Conservation (phyloP, 2,888 invertebrate species). For the Neoitamus cyanurus region DNA sequence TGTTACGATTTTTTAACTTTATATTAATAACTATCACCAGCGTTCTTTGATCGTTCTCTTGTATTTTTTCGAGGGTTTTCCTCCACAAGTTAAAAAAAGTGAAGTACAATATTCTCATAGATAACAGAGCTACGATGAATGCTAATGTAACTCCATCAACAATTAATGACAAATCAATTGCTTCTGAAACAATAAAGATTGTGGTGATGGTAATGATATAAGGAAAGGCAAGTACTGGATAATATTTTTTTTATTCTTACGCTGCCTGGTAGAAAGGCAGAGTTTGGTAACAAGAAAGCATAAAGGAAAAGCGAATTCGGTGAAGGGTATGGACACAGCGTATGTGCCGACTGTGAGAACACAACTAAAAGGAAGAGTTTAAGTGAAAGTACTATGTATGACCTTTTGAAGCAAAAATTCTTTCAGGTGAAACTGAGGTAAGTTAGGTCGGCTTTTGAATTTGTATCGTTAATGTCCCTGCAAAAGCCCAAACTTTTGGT, state of each 20-base stretch:
- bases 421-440: neutral
- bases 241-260: neutral
- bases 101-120: too few species aligned
- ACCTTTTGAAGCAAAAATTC: neutral
- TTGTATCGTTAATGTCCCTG: too few species aligned
- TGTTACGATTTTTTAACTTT: too few species aligned
- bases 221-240: neutral
- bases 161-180: too few species aligned
- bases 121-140: too few species aligned
- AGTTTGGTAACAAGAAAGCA: neutral
- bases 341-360: neutral
- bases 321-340: neutral
- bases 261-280: neutral
- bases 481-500: too few species aligned
- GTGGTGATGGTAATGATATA: neutral
- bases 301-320: neutral
- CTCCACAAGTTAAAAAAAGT: too few species aligned
- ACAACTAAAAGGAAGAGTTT: neutral
- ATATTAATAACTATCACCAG: too few species aligned
- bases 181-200: too few species aligned
- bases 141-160: too few species aligned
- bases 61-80: too few species aligned
- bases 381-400: neutral
- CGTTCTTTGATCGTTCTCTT: too few species aligned
- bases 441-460: neutral